Evolutionary conservation across 2,113 vertebrate species (phyloP), one percentile per base, ranked within the genome.

Genomic region (Rhinichthys klamathensis): DNA sequence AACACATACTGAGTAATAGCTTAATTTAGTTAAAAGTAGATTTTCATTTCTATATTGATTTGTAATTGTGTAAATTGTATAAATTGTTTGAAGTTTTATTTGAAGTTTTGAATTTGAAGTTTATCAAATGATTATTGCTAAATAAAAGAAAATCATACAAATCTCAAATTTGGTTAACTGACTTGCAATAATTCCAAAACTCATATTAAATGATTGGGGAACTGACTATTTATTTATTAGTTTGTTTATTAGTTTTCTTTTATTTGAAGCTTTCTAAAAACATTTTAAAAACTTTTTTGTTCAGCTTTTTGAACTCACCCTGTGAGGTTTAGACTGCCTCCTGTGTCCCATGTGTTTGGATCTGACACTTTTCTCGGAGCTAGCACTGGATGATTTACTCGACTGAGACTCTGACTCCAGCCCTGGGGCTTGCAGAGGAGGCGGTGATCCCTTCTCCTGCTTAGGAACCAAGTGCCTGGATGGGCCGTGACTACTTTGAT

Each of bases 381-480:
- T 92, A 58, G 90, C 84, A 76, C 90, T 91, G 82, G 85, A 91
- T 67, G 93, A 93, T 83, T 92, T 93, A 69, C 85, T 87, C 27
- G 92, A 93, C n/a, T 91, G 93, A 30, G 91, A 92, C 84, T 94
- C 91, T 1, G 89, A 93, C 46, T 89, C 88, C 0, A 77, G 70
- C 15, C 90, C 89, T 27, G 80, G 73, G 38, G 61, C 67, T 77
- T 56, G 74, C 86, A 10, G 30, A 83, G 85, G 41, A 10, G 90
- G 74, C 32, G 89, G 83, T 13, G 87, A 89, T 46, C 38, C 73
- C 32, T 73, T 85, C 15, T 74, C 82, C 6, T 83, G 32, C 6
- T 84, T 60, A 10, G 58, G 76, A 6, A 90, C 88, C 30, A 85
- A 72, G 8, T 72, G 78, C 12, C 79, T 58, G 72, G 82, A 65